These are phyloP conservation scores for Diabrotica virgifera DNA, from an alignment of 1,140 invertebrate species.

Conservation along the genomic window DNA sequence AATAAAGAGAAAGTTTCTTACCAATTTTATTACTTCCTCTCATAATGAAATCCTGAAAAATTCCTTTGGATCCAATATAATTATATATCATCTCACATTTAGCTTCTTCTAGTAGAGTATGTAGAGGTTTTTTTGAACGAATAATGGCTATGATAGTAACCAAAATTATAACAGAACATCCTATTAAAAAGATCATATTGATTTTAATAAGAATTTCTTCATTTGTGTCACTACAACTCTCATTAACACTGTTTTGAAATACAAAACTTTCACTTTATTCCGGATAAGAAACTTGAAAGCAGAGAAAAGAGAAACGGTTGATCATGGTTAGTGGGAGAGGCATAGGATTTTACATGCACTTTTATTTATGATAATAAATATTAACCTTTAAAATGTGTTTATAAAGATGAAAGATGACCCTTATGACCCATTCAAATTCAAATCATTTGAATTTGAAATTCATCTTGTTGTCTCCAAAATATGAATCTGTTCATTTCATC, in stretches of 20 bases:
- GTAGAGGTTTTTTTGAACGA: conserved; percentile 39
- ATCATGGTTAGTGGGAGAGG: too few relatives aligned
- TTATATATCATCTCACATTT: conserved; percentile 55
- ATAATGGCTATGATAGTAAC: conserved; percentile 37
- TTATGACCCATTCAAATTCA: too few relatives aligned
- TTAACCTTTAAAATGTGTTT: too few relatives aligned
- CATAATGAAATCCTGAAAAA: conserved; percentile 54
- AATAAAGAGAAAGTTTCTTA: conserved; percentile 41
- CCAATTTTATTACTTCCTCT: conserved; percentile 55
- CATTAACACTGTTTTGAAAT: background rate
- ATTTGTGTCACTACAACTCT: background rate
- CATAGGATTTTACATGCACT: too few relatives aligned
- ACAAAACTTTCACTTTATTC: background rate
- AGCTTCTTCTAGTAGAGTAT: conserved; percentile 45
- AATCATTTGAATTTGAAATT: too few relatives aligned
- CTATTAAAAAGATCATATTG: conserved; percentile 28
- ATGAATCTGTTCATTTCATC: too few relatives aligned
- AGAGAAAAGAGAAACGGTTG: background rate
- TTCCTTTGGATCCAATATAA: conserved; percentile 51
- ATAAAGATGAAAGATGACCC: too few relatives aligned
- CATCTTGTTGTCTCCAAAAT: too few relatives aligned
- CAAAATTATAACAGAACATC: conserved; percentile 31
- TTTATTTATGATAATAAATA: too few relatives aligned
- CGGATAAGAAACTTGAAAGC: background rate
- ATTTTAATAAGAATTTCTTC: conserved; percentile 19